Base-by-base conservation (phyloP, 2,888 invertebrate genomes). In the Linyphia triangularis region DNA sequence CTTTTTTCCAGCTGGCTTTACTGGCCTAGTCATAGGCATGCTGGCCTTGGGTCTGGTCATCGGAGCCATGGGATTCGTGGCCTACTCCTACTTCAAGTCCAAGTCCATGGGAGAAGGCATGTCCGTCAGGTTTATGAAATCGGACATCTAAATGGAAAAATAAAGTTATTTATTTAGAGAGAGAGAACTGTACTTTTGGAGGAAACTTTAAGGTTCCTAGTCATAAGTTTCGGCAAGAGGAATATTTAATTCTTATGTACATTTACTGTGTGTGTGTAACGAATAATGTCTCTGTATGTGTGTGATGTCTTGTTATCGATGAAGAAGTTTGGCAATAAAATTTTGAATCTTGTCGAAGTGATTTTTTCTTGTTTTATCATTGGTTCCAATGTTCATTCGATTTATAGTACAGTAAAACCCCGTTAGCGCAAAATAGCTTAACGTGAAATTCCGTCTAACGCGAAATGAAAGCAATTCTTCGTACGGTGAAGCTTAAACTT, bases 11-110 rank as follows among this genome's bases (percentile, higher is more conserved):
- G 79, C 65, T 65, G 78, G 84, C 13, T 79, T 89, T 26, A 83
- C 89, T 26, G 83, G 89, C n/a, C 65, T 89, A 0, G 79, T 84
- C 16, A 61, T 89, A 1, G 89, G 89, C 3, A 88, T 88, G 78
- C 61, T 89, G n/a, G 82, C 63, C 2, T 65, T 89, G 13, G 89
- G 89, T 19, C 40, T 84, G 1, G 24, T 84, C 30, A 22, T 89
- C 2, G 89, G 89, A 6, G 79, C 69, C 0, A n/a, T 78, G n/a
- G 89, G 73, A 2, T 89, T 89, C 33, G 69, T 89, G 7, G 26
- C 28, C 7, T 88, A 65, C 24, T 89, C 89, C 7, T 88, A 88
- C 72, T 69, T 65, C 67, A 61, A 67, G 13, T 81, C 85, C 4
- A 72, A 43, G 6, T 30, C 24, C 3, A 7, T 61, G 9, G 77